phyloP scores from a whole-genome alignment of 2,888 invertebrate genomes.

The Unio delphinus region DNA sequence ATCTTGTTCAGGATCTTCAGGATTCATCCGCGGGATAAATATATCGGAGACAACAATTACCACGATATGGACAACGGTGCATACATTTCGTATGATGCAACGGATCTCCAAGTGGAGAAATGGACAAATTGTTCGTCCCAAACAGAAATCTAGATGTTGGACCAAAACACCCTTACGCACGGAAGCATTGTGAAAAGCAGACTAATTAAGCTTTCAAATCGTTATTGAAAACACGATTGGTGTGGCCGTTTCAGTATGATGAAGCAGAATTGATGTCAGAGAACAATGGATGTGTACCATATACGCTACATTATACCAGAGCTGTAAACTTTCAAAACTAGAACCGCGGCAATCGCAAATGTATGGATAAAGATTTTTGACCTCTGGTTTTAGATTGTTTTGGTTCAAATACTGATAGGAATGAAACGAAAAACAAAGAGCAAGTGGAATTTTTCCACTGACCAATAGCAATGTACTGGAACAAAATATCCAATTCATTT shows the following conservation, averaged over 20 bases:
- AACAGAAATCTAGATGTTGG: constrained; percentile 20
- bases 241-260: constrained; percentile 25
- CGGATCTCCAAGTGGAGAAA: constrained; percentile 32
- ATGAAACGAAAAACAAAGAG: constrained; percentile 17
- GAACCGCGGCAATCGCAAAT: constrained; percentile 34
- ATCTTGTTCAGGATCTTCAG: constrained; percentile 30
- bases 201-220: constrained; percentile 22
- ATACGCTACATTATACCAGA: constrained; percentile 26
- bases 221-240: constrained; percentile 30
- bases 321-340: constrained; percentile 19
- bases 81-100: constrained; percentile 40
- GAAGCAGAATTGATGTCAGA: constrained; percentile 33
- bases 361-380: constrained; percentile 29
- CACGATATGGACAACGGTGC: constrained; percentile 3
- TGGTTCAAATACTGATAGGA: constrained; percentile 44
- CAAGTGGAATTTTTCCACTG: no score
- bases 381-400: constrained; percentile 25
- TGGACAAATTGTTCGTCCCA: constrained; percentile 33
- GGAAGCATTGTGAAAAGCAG: constrained; percentile 31
- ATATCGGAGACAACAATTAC: constrained; percentile 18
- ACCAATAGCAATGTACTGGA: no score
- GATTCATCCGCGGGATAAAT: constrained; percentile 37
- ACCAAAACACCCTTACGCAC: constrained; percentile 16
- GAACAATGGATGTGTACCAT: constrained; percentile 37
- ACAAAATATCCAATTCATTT: no score